Evolutionary conservation across 2,113 vertebrate species (phyloP).

Genomic region (Tragelaphus strepsiceros): DNA sequence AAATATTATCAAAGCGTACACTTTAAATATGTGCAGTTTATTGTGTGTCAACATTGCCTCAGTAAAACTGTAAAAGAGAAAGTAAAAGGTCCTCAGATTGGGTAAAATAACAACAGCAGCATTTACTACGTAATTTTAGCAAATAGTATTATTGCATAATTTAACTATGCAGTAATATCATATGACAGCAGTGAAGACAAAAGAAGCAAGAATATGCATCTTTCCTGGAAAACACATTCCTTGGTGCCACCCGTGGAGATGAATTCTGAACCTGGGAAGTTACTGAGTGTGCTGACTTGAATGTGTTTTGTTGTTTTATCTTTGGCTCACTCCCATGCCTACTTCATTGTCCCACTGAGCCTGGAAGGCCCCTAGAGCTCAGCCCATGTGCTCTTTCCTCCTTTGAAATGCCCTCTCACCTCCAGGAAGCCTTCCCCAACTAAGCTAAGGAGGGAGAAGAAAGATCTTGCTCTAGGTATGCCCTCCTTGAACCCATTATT

Average conservation of each 20-base stretch:
- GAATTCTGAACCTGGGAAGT: background rate
- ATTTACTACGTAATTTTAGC: background rate
- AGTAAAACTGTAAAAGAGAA: slow-evolving; percentile 31
- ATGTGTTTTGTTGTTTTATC: background rate
- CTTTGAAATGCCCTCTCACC: slow-evolving; percentile 27
- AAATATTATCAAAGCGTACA: background rate
- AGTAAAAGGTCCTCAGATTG: background rate
- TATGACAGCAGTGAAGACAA: background rate
- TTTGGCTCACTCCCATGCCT: background rate
- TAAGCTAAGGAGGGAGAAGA: background rate
- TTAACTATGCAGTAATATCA: background rate
- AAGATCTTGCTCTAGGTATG: background rate
- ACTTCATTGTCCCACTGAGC: background rate
- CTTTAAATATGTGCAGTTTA: slow-evolving; percentile 18
- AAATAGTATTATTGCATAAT: background rate
- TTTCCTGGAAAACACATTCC: background rate
- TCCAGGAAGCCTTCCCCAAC: slow-evolving; percentile 17
- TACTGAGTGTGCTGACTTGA: background rate
- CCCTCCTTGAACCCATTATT: background rate
- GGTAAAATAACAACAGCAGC: background rate
- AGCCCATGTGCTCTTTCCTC: slow-evolving; percentile 4
- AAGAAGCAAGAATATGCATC: background rate
- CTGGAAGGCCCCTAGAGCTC: slow-evolving; percentile 19
- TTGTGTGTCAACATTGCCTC: background rate
- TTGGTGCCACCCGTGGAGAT: background rate